phyloP scores from a whole-genome alignment of 2,113 vertebrate genomes.

The Gallinago undulata region DNA sequence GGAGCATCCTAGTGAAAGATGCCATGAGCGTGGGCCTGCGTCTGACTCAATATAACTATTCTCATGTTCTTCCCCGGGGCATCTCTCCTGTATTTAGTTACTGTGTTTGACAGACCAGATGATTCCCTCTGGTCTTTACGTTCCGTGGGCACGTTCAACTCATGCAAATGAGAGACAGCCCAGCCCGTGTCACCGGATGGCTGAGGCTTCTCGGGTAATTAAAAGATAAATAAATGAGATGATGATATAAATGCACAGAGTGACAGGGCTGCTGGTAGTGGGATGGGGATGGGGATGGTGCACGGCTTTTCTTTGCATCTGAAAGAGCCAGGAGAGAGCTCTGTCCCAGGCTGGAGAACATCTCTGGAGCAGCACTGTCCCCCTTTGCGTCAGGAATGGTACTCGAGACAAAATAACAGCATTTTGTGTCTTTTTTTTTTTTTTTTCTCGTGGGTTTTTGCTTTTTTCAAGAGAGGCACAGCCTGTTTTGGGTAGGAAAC shows the following conservation, averaged over 20 bases:
- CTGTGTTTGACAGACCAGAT: background rate
- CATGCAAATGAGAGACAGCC: background rate
- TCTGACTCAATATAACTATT: background rate
- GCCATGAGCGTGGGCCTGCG: background rate
- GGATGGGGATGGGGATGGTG: background rate
- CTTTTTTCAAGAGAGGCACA: background rate
- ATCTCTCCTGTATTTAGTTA: background rate
- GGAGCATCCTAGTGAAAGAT: background rate
- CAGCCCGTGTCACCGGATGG: background rate
- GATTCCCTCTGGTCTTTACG: conserved; percentile 20
- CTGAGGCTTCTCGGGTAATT: background rate
- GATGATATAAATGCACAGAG: background rate
- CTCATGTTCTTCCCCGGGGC: conserved; percentile 9
- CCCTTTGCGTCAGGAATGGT: background rate
- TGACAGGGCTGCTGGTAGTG: background rate
- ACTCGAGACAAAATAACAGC: background rate
- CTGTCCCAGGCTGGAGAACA: background rate
- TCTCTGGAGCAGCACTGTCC: background rate
- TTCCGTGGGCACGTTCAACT: background rate
- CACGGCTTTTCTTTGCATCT: background rate
- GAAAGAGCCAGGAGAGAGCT: background rate
- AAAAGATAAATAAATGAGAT: conserved; percentile 9
- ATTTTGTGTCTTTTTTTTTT: background rate
- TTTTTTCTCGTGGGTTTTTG: background rate
- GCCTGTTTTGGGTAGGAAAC: background rate